These are phyloP conservation scores for Drosophila mercatorum DNA, from an alignment of 2,888 invertebrate species.

Conservation along the genomic window DNA sequence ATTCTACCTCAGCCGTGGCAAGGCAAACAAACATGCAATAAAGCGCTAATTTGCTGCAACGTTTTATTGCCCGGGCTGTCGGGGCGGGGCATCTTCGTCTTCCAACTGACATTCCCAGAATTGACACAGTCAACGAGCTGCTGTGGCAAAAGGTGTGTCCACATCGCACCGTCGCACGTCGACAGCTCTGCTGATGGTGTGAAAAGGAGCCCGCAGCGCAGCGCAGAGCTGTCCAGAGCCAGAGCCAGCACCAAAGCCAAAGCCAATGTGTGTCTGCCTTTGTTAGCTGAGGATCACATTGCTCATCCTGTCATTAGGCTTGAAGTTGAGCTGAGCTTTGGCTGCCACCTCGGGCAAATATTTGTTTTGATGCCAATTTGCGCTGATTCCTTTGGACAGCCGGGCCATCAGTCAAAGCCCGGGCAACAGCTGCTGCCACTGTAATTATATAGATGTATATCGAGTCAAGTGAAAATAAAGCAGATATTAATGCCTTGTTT, in stretches of 20 bases:
- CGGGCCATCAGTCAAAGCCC: conserved; percentile 46
- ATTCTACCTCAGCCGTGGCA: conserved; percentile 14
- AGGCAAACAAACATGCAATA: conserved; percentile 75
- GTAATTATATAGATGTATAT: conserved; percentile 53
- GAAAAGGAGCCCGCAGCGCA: conserved; percentile 55
- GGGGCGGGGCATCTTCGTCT: conserved; percentile 5
- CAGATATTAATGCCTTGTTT: conserved; percentile 76
- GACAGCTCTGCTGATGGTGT: conserved; percentile 50
- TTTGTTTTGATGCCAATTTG: conserved; percentile 79
- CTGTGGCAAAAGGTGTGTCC: conserved; percentile 66
- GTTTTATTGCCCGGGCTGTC: conserved; percentile 57
- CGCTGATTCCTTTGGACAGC: conserved; percentile 77
- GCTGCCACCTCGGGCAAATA: conserved; percentile 76
- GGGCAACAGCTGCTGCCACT: conserved; percentile 27
- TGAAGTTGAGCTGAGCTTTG: conserved; percentile 51
- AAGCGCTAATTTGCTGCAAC: conserved; percentile 73
- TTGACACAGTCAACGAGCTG: conserved; percentile 69
- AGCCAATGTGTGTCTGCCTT: conserved; percentile 25
- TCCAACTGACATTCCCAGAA: conserved; percentile 67
- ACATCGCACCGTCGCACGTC: conserved; percentile 63
- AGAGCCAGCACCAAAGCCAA: background rate
- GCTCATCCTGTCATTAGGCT: conserved; percentile 71
- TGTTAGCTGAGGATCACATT: conserved; percentile 43
- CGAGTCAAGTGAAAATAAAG: conserved; percentile 63
- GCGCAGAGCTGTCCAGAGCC: background rate